These are phyloP conservation scores for Melanerpes aurifrons DNA, from an alignment of 2,113 vertebrate genomes.

Conservation along the genomic window DNA sequence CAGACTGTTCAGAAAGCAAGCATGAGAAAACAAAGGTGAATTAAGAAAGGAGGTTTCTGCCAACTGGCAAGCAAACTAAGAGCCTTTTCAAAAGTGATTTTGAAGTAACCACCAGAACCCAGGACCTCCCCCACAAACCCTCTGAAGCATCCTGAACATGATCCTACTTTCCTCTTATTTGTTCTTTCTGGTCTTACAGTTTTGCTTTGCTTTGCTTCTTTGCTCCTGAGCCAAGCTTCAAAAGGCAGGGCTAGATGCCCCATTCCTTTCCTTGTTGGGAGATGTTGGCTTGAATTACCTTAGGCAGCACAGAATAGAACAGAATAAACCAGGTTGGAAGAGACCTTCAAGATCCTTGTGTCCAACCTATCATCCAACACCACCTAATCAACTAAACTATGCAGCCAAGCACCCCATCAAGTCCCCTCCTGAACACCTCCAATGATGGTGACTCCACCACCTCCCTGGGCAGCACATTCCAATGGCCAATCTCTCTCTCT, in stretches of 20 bases:
- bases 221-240: background rate
- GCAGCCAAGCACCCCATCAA: too few relatives aligned
- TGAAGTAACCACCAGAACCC: background rate
- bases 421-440: too few relatives aligned
- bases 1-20: conserved; percentile 79
- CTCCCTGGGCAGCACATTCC: too few relatives aligned
- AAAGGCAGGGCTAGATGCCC: background rate
- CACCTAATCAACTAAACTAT: too few relatives aligned
- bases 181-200: background rate
- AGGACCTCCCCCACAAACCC: background rate
- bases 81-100: background rate
- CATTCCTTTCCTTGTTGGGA: background rate
- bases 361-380: too few relatives aligned
- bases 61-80: background rate
- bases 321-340: too few relatives aligned
- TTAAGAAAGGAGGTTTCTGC: background rate
- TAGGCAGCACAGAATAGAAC: background rate
- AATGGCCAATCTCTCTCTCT: too few relatives aligned
- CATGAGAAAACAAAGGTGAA: background rate
- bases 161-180: background rate
- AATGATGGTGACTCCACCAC: too few relatives aligned
- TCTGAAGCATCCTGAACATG: background rate
- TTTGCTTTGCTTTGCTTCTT: background rate
- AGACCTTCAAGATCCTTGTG: too few relatives aligned
- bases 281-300: background rate